A percentile compares a stretch with the other conserved stretches of the same genome.
These are phyloP conservation scores for Tenthredo distinguenda DNA, from an alignment of 2,888 invertebrate species.

Conservation along the genomic window DNA sequence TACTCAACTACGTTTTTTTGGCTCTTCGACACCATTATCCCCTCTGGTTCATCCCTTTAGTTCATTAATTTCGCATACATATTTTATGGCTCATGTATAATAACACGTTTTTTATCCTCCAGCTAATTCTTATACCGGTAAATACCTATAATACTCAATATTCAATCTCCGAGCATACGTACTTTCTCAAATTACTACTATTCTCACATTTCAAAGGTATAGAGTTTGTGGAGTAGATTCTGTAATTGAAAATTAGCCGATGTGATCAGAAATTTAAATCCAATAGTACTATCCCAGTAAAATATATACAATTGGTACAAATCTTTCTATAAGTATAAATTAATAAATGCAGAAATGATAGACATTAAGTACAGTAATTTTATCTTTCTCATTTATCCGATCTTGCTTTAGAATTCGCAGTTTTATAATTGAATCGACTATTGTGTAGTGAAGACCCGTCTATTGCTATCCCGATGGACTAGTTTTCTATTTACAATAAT, in stretches of 20 bases:
- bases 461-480: neutral
- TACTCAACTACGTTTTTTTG: neutral
- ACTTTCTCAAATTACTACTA: neutral
- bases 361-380: neutral
- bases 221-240: neutral
- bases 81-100: neutral
- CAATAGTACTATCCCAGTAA: neutral
- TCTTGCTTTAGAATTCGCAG: neutral
- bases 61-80: neutral
- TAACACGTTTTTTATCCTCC: neutral
- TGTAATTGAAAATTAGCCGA: neutral
- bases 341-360: neutral
- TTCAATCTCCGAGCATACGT: neutral
- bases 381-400: neutral
- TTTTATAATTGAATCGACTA: neutral
- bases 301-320: neutral
- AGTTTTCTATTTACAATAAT: neutral
- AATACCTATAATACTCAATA: neutral
- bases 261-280: neutral
- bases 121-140: neutral
- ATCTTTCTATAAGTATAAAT: neutral
- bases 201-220: neutral
- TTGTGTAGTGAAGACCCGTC: neutral
- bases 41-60: neutral
- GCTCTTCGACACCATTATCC: neutral